phyloP scores from a whole-genome alignment of 2,797 vertebrate genomes.

The Falco concolor region DNA sequence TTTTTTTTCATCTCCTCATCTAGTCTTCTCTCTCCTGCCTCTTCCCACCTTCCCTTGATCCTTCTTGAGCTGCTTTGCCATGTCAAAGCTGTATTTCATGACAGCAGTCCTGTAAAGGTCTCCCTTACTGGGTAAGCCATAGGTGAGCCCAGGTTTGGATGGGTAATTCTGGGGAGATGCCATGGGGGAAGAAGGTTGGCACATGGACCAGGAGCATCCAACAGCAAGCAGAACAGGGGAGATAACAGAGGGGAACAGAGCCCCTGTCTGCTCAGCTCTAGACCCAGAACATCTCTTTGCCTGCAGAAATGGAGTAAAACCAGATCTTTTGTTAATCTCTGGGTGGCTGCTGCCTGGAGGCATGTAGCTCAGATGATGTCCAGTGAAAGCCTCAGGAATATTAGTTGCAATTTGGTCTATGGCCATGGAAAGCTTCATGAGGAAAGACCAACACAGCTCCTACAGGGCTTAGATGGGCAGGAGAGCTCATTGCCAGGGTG shows the following conservation, averaged over 20 bases:
- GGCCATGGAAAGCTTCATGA: not conserved
- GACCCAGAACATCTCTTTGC: not conserved
- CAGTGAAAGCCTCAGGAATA: not conserved
- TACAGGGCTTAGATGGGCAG: not conserved
- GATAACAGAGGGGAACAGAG: not conserved
- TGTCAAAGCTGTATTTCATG: not conserved
- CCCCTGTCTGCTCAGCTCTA: not conserved
- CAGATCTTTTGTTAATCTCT: not conserved
- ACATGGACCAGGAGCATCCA: not conserved
- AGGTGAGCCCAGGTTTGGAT: not conserved
- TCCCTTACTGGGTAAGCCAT: not conserved
- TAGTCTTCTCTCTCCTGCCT: not conserved
- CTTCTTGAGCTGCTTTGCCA: not conserved
- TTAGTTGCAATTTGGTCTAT: not conserved
- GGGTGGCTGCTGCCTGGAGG: not conserved
- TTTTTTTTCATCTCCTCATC: not conserved
- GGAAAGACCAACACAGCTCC: not conserved
- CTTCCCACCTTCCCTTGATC: not conserved
- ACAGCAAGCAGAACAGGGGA: not conserved
- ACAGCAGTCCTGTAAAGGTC: not conserved
- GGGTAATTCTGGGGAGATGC: not conserved
- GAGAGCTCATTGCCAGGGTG: not conserved
- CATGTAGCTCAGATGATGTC: not conserved
- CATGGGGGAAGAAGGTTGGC: not conserved
- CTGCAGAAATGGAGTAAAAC: not conserved